A percentile compares a stretch with the other conserved stretches of the same genome.
Conservation (phyloP, 1,140 invertebrate genomes). For the Argopecten irradians region DNA sequence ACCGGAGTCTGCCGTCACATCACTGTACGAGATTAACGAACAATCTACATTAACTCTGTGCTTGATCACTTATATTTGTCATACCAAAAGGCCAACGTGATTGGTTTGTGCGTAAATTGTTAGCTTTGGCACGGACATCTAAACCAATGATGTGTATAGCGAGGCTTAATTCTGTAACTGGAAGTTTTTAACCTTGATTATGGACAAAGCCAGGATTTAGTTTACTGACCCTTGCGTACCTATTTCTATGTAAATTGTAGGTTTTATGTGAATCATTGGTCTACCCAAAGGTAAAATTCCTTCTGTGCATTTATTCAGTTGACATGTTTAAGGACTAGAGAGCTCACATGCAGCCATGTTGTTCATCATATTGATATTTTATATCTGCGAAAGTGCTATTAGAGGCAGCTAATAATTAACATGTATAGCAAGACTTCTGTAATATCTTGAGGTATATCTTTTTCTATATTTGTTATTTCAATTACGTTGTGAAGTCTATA, state of each 20-base stretch:
- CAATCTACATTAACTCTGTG: not conserved
- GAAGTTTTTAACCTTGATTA: not conserved
- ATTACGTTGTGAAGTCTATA: too few relatives aligned
- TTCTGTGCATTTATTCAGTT: too few relatives aligned
- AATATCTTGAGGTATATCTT: too few relatives aligned
- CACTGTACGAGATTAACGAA: not conserved
- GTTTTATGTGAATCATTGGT: too few relatives aligned
- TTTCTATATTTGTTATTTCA: too few relatives aligned
- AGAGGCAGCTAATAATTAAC: too few relatives aligned
- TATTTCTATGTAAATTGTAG: not conserved
- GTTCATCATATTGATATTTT: too few relatives aligned
- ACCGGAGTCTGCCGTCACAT: not conserved
- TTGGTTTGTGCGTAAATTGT: not conserved
- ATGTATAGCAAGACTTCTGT: too few relatives aligned
- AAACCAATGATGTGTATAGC: not conserved
- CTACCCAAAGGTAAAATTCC: too few relatives aligned
- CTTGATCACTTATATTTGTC: not conserved
- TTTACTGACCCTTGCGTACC: not conserved
- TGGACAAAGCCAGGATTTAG: not conserved
- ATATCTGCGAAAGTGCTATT: too few relatives aligned
- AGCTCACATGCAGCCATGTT: too few relatives aligned
- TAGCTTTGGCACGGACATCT: not conserved
- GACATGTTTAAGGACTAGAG: too few relatives aligned
- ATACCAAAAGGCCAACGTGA: not conserved
- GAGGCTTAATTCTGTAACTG: not conserved